Evolutionary conservation across 1,140 invertebrate genomes (phyloP), one percentile per base, ranked within the genome.

Genomic region (Habropoda laboriosa): DNA sequence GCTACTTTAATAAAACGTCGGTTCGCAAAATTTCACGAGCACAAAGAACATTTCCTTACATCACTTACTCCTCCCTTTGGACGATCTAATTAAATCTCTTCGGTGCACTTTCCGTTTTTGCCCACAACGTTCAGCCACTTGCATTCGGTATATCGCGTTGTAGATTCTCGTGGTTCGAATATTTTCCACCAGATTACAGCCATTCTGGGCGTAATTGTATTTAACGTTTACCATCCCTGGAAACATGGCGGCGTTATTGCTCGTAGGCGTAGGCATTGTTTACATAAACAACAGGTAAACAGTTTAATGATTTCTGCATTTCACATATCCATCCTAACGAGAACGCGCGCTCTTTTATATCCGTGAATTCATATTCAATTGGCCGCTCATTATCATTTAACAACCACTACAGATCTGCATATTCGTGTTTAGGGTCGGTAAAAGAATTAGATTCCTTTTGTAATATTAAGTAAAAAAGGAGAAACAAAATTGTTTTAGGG

Each of bases 21-120:
- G 40, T 32, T 47, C 42, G 42, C 10, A 16, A 45, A 67, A 49
- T 67, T 68, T 68, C 47, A 38, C 24, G 32, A n/a, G 30, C 30
- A 35, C n/a, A 24, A 21, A 51, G 30, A 3, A 35, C 21, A n/a
- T 68, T 27, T 35, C 42, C 18, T 63, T 66, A 66, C 47, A 42
- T 53, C 40, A 42, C 38, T 75, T 75, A 55, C 27, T 13, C 21
- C 27, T 8, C 49, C 13, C 24, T 55, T 75, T 27, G 10, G 27
- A 45, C 40, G 45, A 55, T 42, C 47, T 55, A 75, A 75, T 75
- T 75, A 67, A 42, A 75, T 42, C 38, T 13, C 21, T 42, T n/a
- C 16, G 40, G 35, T 3, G 35, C 47, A 13, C 55, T 75, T 55
- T 30, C 49, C 60, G 60, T 66, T 42, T 40, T 32, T 51, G 13